Evolutionary conservation across 2,113 vertebrate genomes (phyloP).

Genomic region (Ciconia boyciana): DNA sequence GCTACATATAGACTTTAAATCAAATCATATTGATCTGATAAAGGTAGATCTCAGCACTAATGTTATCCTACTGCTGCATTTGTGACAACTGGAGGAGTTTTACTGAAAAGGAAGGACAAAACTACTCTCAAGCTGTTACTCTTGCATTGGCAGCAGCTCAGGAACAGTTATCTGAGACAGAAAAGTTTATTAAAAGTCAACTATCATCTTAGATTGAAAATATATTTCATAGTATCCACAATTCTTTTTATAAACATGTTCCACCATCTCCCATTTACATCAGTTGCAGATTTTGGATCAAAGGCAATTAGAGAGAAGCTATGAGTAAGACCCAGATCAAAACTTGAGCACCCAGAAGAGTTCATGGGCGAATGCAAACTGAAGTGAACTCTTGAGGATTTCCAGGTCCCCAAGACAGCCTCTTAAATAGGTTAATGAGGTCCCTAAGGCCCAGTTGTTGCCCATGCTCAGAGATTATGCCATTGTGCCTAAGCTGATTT

Average conservation of each 20-base stretch:
- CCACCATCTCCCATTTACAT: neutral
- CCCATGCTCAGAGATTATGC: neutral
- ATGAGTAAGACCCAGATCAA: neutral
- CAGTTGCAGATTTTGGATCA: neutral
- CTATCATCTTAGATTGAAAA: neutral
- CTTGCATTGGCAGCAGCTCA: neutral
- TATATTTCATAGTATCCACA: neutral
- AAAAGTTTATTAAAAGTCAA: neutral
- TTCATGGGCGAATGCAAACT: neutral
- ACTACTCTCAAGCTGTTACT: neutral
- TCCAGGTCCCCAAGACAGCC: accelerated
- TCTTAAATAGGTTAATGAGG: neutral
- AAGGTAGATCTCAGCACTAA: neutral
- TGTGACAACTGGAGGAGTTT: neutral
- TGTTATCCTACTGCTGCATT: neutral
- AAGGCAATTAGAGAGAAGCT: neutral
- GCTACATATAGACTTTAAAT: neutral
- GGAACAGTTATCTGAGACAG: neutral
- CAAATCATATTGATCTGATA: neutral
- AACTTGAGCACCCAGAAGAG: neutral
- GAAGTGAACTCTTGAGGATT: neutral
- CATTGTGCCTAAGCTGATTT: neutral
- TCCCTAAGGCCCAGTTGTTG: neutral
- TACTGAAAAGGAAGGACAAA: neutral
- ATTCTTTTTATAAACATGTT: neutral